Base-by-base conservation (phyloP, 1,140 invertebrate species). In the Zaprionus ghesquierei region DNA sequence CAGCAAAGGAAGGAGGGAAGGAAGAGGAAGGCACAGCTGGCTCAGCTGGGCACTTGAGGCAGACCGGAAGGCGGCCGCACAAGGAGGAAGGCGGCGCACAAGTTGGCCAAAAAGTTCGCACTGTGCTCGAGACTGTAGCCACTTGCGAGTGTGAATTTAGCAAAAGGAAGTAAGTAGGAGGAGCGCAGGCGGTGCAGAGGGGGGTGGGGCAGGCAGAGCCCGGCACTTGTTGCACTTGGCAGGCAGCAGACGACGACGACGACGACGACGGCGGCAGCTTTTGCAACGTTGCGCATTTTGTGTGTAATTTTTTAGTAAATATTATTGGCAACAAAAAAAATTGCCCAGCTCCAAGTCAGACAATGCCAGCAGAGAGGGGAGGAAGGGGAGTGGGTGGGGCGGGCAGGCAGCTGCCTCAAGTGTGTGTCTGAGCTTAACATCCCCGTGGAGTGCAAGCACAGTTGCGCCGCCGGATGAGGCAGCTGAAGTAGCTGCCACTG, bases 401-500 rank as follows among this genome's bases (percentile, higher is more conserved):
- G 6, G 12, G 38, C 1, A 6, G 22, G 20, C 10, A 31, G 60
- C 49, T 49, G 75, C 44, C 64, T 87, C 75, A 65, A 82, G 81
- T 87, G 75, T 74, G 70, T 86, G 81, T 82, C 82, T 86, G 81
- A 70, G 75, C 82, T 81, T 86, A 85, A 78, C 81, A 65, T 84
- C 33, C 33, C 63, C 58, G 46, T 49, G 62, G 56, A 60, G 35
- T 60, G 69, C 20, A n/a, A n/a, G n/a, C n/a, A n/a, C n/a, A 18
- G 41, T 46, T 46, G 41, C 41, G 18, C 18, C 12, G 71, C 18
- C 22, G 55, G 46, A 59, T 58, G 41, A 44, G 77, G 69, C 35
- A 55, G 59, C 71, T 86, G 81, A 77, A 85, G 81, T 85, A 78
- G 81, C 77, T 82, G 84, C 69, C 78, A 66, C 77, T 76, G 80